Evolutionary conservation across 2,797 vertebrate species (phyloP), one percentile per base, ranked within the genome.

Genomic region (Alauda arvensis): DNA sequence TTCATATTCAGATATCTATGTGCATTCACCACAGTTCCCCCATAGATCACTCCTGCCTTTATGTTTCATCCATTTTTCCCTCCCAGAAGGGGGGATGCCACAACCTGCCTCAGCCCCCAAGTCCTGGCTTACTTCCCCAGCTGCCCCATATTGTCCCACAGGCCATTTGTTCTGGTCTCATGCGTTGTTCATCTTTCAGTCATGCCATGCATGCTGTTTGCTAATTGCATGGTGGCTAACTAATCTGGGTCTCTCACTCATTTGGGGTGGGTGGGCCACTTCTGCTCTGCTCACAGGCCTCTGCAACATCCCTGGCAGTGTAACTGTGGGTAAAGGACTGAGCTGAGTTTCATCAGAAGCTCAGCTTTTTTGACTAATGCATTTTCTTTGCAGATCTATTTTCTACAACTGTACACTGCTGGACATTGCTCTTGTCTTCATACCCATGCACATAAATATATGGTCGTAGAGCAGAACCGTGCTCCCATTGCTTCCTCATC

Each of bases 161-260:
- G 66, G 34, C 63, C 34, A 42, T 90, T 92, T 75, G 59, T 90
- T 90, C 76, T 76, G 62, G 60, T 85, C 85, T 87, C 67, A 62
- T 0, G 5, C 14, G 0, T 40, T 76, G 71, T 60, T 90, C 45
- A 31, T 92, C 88, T 78, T 81, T 75, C 79, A 82, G 65, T 82
- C 62, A 33, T 18, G 65, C 59, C 46, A 48, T 76, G 46, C 69
- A 29, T 71, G 55, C 68, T 76, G 39, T 76, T 89, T 84, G 48
- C 57, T 93, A 79, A 91, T 84, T 88, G 88, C 56, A 24, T 21
- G 4, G 60, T 67, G 39, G 60, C 65, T 79, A 26, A 4, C 53
- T 70, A 74, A 67, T 84, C 34, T 19, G 2, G 37, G 39, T 69
- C 42, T 89, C 49, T 52, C 43, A 11, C 70, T 57, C 9, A 2